Evolutionary conservation across 2,888 invertebrate genomes (phyloP).

Genomic region (Rhagophthalmus giganteus): DNA sequence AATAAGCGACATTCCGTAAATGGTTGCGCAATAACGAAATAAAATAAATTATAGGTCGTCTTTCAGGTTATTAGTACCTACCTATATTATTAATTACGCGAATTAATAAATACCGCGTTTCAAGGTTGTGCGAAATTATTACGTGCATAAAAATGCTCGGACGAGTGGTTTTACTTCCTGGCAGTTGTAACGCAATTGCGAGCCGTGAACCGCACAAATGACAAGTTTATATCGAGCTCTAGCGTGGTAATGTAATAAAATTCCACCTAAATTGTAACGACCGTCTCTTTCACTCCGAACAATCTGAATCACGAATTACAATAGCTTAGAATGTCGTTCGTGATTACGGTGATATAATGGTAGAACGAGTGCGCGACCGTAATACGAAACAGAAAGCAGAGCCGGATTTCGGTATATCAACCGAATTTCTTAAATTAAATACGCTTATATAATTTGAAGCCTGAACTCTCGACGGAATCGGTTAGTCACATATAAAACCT

Average conservation of each 20-base stretch:
- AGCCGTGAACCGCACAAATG: conserved; percentile 19
- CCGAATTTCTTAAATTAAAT: too few species aligned
- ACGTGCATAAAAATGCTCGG: conserved; percentile 10
- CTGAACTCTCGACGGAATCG: too few species aligned
- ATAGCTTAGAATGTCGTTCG: background rate
- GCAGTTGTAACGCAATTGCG: conserved; percentile 18
- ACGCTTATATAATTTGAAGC: too few species aligned
- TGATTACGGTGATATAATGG: background rate
- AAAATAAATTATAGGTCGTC: too few species aligned
- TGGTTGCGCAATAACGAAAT: background rate
- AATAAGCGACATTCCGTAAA: background rate
- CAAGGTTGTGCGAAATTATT: conserved; percentile 20
- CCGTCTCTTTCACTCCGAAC: conserved; percentile 3
- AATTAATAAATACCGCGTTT: conserved; percentile 4
- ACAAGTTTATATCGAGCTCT: conserved; percentile 12
- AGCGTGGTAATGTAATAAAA: conserved; percentile 13
- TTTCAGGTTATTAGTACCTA: too few species aligned
- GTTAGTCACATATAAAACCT: too few species aligned
- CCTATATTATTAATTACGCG: conserved; percentile 18
- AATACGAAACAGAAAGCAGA: conserved; percentile 3
- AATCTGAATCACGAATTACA: conserved; percentile 1
- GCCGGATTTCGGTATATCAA: background rate
- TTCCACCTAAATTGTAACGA: conserved; percentile 1
- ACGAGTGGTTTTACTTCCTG: conserved; percentile 18
- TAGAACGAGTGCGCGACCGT: background rate